Evolutionary conservation across 2,113 vertebrate genomes (phyloP).

Genomic region (Nematolebias whitei): DNA sequence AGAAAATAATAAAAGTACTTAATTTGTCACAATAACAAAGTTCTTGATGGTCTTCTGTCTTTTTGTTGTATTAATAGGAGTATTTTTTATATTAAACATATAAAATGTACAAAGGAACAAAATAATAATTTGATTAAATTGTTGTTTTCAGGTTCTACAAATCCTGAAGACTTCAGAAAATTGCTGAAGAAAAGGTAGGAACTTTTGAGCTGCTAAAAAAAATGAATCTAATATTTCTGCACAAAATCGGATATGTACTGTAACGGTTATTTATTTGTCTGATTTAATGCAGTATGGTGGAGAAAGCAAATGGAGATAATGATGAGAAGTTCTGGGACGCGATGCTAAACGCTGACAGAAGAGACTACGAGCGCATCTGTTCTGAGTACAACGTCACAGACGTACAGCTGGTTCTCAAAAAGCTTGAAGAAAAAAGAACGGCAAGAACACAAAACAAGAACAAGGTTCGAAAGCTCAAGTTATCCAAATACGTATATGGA

Average conservation of each 20-base stretch:
- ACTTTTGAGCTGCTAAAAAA: neutral
- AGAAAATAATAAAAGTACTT: too few species aligned
- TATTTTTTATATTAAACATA: too few species aligned
- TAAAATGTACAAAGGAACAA: neutral
- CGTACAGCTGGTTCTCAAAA: conserved; percentile 81
- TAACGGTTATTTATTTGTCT: neutral
- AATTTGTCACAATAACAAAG: too few species aligned
- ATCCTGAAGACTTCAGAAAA: conserved; percentile 81
- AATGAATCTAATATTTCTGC: too few species aligned
- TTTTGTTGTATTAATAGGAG: neutral
- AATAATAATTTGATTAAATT: too few species aligned
- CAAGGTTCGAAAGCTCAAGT: conserved; percentile 69
- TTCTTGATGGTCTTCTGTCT: too few species aligned
- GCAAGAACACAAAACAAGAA: conserved; percentile 69
- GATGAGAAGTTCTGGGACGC: conserved; percentile 83
- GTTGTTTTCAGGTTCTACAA: conserved; percentile 62
- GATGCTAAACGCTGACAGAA: conserved; percentile 82
- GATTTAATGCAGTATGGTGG: conserved; percentile 39
- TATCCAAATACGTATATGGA: neutral
- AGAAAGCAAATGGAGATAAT: conserved; percentile 49
- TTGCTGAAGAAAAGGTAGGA: conserved; percentile 82
- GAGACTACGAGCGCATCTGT: conserved; percentile 87
- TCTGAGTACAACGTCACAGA: conserved; percentile 82
- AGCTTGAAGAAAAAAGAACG: conserved; percentile 79
- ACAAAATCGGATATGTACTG: neutral